These are phyloP conservation scores for Stichodactyla helianthus DNA, from an alignment of 64 coral and sea anemone species.

Conservation along the genomic window DNA sequence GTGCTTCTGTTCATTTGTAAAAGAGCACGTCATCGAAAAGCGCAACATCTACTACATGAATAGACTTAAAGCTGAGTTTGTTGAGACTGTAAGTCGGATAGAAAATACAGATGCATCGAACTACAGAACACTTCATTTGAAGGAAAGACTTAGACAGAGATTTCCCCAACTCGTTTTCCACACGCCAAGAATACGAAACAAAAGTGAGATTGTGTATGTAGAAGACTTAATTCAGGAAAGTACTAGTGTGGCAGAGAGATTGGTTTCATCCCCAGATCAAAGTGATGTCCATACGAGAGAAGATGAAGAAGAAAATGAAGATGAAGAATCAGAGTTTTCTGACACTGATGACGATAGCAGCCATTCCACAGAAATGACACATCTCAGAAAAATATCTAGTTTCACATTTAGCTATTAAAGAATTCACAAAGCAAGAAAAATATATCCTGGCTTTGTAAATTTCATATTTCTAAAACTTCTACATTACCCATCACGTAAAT, in stretches of 20 bases:
- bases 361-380: no score
- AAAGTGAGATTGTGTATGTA: conserved; percentile 24
- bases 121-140: conserved; percentile 23
- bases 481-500: no score
- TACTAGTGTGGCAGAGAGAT: conserved; percentile 31
- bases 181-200: conserved; percentile 16
- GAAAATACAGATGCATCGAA: conserved; percentile 34
- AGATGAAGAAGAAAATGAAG: background rate
- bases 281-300: conserved; percentile 3
- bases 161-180: conserved; percentile 21
- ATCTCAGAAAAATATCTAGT: no score
- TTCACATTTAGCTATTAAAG: no score
- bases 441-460: no score
- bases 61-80: conserved; percentile 24
- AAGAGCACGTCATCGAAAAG: no score
- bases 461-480: no score
- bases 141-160: background rate
- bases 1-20: no score
- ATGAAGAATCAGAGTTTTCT: no score
- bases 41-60: no score
- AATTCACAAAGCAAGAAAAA: no score
- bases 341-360: no score
- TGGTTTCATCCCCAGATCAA: conserved; percentile 24
- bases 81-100: conserved; percentile 2
- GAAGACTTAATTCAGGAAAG: conserved; percentile 12